phyloP scores from a whole-genome alignment of 2,113 vertebrate genomes.

The Notiomystis cincta region DNA sequence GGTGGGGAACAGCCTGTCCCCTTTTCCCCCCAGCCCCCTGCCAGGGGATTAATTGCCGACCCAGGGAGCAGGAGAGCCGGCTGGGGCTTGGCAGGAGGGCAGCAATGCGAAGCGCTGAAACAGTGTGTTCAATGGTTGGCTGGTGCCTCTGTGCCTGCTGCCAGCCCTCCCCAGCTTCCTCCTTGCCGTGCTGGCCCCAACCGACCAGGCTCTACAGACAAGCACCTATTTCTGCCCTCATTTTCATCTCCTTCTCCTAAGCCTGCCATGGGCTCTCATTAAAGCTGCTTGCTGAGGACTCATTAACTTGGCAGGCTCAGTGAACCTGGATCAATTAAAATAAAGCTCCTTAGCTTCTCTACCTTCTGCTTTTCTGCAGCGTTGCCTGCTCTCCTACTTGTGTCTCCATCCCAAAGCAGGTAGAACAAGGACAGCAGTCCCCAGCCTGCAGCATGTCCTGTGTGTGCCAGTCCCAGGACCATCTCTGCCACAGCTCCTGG shows the following conservation, averaged over 20 bases:
- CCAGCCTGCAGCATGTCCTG: accelerated
- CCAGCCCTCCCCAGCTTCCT: background rate
- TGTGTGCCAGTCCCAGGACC: background rate
- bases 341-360: constrained; percentile 33
- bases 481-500: background rate
- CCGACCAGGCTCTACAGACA: background rate
- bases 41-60: background rate
- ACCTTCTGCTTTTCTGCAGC: background rate
- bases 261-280: background rate
- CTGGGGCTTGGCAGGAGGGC: background rate
- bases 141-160: background rate
- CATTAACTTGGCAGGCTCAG: constrained; percentile 55
- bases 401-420: background rate
- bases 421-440: background rate
- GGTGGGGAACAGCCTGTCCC: background rate
- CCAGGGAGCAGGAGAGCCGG: background rate
- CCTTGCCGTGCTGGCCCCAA: background rate
- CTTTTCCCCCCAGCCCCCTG: background rate
- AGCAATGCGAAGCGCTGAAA: background rate
- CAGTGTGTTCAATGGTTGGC: background rate
- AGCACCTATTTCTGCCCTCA: constrained; percentile 18
- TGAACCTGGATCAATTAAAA: constrained; percentile 41
- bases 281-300: constrained; percentile 39
- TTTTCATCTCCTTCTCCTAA: constrained; percentile 32
- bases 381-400: background rate